Percentiles rank a stretch among this genome's conserved stretches.
Evolutionary conservation across 2,113 vertebrate genomes (phyloP).

Genomic region (Laticauda laticaudata): DNA sequence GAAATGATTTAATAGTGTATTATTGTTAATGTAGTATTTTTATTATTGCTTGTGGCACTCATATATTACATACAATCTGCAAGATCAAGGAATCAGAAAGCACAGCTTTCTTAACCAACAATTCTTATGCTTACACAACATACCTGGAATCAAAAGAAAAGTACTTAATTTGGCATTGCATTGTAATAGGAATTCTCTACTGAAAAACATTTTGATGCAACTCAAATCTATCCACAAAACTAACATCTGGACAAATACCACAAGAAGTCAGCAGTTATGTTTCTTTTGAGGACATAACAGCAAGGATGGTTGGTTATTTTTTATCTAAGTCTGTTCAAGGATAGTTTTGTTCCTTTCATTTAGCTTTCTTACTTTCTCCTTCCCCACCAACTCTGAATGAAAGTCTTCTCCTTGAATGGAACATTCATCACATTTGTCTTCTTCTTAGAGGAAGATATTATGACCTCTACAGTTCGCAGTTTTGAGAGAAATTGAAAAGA

Average conservation of each 20-base stretch:
- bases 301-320: background rate
- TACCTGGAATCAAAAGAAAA: background rate
- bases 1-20: background rate
- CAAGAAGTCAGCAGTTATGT: background rate
- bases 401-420: background rate
- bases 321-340: background rate
- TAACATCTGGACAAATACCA: background rate
- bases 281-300: background rate
- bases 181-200: background rate
- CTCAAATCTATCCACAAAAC: background rate
- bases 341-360: background rate
- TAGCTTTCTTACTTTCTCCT: background rate
- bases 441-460: background rate
- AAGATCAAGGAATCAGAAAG: background rate
- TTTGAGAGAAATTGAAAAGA: background rate
- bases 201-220: background rate
- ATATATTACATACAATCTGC: background rate
- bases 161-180: background rate
- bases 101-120: background rate
- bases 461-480: background rate
- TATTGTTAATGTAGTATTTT: background rate
- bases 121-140: too few relatives aligned
- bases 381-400: background rate
- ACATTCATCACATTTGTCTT: background rate
- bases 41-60: background rate